Percentiles rank a stretch among this genome's conserved stretches.
Conservation (phyloP, 2,797 vertebrate genomes). For the Esox lucius region DNA sequence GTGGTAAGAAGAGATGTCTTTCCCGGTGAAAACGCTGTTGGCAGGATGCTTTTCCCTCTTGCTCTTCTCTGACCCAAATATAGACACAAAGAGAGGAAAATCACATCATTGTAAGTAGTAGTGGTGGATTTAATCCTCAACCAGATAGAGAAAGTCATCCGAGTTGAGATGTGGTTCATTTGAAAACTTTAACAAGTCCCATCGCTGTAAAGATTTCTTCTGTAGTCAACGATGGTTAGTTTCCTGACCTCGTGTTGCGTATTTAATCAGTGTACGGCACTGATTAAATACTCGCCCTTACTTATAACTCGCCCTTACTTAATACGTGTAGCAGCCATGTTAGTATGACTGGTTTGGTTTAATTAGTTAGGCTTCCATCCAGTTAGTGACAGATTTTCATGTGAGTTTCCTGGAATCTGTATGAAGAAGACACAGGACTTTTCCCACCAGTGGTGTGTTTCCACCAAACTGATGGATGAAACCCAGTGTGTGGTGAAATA, state of each 20-base stretch:
- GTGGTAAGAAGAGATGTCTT: constrained; percentile 13
- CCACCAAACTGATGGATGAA: too few relatives aligned
- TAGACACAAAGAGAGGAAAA: constrained; percentile 18
- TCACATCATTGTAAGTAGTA: constrained; percentile 20
- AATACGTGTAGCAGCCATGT: constrained; percentile 57
- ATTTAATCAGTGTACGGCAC: constrained; percentile 73
- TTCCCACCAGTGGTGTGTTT: too few relatives aligned
- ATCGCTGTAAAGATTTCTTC: constrained; percentile 57
- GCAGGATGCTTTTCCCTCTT: neutral
- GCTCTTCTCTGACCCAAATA: constrained; percentile 24
- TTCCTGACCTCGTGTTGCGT: constrained; percentile 65
- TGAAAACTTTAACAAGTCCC: constrained; percentile 53
- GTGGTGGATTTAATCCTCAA: constrained; percentile 31
- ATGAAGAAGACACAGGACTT: too few relatives aligned
- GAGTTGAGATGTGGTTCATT: constrained; percentile 38
- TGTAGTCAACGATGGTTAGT: constrained; percentile 62
- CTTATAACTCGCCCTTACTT: constrained; percentile 68
- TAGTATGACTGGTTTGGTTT: constrained; percentile 46
- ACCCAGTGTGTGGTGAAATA: too few relatives aligned
- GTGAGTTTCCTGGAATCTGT: too few relatives aligned
- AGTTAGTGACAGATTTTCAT: too few relatives aligned
- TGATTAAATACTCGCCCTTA: too few relatives aligned
- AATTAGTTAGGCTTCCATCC: neutral
- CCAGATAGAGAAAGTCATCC: constrained; percentile 18
- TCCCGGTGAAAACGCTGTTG: neutral